Conservation (phyloP, 2,888 invertebrate genomes). For the Teinopalpus imperialis region DNA sequence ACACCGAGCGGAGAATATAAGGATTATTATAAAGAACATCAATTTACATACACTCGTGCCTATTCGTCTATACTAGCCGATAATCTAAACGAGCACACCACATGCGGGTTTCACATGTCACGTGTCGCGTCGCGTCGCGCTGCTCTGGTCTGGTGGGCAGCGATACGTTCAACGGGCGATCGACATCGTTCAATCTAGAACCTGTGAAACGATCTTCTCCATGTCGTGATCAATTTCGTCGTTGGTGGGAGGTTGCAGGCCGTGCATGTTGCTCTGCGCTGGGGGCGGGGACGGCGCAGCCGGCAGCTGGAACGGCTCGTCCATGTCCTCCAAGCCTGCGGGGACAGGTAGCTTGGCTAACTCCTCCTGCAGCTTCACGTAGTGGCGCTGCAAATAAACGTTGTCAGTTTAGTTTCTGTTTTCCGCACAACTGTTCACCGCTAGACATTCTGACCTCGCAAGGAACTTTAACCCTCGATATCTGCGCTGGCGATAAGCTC, state of each 20-base stretch:
- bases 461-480: too few species aligned
- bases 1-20: conserved; percentile 13
- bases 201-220: conserved; percentile 89
- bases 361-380: conserved; percentile 92
- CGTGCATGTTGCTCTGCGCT: conserved; percentile 33
- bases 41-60: conserved; percentile 1
- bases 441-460: too few species aligned
- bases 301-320: conserved; percentile 79
- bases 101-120: neutral
- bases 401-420: too few species aligned
- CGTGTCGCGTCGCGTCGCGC: too few species aligned
- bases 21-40: conserved; percentile 5
- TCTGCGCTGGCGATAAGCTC: too few species aligned
- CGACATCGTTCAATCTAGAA: conserved; percentile 43
- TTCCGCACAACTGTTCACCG: too few species aligned
- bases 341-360: conserved; percentile 91
- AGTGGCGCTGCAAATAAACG: conserved; percentile 85
- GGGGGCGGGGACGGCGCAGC: conserved; percentile 46
- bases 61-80: neutral
- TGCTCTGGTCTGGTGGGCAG: neutral
- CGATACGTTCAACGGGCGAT: neutral
- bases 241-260: conserved; percentile 51
- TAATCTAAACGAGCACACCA: neutral
- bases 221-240: conserved; percentile 87
- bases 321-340: conserved; percentile 86